Conservation (phyloP, 2,113 vertebrate genomes). For the Pachycephala philippinensis region DNA sequence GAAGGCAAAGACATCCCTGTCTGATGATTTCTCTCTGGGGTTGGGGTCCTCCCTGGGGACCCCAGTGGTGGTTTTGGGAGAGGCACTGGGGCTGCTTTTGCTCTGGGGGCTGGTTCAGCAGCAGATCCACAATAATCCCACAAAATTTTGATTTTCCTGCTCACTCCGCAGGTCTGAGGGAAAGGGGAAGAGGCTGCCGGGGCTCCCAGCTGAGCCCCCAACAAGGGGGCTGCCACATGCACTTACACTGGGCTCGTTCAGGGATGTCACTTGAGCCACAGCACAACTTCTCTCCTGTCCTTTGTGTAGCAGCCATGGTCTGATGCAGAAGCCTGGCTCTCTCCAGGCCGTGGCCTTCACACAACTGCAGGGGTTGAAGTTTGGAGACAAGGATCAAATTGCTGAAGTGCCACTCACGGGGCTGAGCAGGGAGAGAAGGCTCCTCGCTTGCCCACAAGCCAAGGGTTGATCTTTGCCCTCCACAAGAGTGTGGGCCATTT, state of each 20-base stretch:
- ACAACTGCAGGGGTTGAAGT: fast-evolving
- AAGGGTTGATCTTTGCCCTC: neutral
- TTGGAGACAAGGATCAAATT: neutral
- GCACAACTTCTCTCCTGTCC: neutral
- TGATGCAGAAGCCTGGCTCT: neutral
- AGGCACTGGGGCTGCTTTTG: neutral
- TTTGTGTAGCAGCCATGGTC: fast-evolving
- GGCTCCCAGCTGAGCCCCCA: neutral
- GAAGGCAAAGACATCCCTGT: neutral
- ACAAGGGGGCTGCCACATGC: fast-evolving
- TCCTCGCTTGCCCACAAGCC: neutral
- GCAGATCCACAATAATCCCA: neutral
- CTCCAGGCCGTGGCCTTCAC: fast-evolving
- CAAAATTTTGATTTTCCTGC: neutral
- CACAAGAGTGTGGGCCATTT: neutral
- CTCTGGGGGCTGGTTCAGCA: neutral
- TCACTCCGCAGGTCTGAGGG: neutral
- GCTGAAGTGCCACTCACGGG: fast-evolving
- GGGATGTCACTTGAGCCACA: neutral
- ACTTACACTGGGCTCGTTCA: neutral
- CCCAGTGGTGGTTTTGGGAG: neutral
- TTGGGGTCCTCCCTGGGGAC: neutral
- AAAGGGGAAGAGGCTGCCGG: neutral
- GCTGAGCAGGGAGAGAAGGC: neutral
- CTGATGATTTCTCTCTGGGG: neutral